Conservation (phyloP, 2,113 vertebrate genomes). For the Furnarius figulus region DNA sequence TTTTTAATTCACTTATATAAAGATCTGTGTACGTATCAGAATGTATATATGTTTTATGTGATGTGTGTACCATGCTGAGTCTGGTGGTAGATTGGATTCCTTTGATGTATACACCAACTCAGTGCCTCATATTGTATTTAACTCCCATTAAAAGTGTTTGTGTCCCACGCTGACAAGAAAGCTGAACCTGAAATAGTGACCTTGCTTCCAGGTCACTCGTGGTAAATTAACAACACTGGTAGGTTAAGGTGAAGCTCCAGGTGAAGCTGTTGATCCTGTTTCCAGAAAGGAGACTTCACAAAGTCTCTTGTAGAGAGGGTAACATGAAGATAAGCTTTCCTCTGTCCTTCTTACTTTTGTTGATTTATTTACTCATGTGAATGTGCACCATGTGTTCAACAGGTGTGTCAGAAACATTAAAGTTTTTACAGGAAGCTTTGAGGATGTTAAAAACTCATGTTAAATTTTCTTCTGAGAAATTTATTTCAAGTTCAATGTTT, state of each 20-base stretch:
- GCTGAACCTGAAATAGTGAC: neutral
- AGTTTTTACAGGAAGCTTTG: neutral
- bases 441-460: neutral
- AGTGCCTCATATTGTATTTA: neutral
- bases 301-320: neutral
- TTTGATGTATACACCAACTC: neutral
- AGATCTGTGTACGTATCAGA: fast-evolving
- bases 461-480: neutral
- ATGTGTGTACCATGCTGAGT: neutral
- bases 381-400: neutral
- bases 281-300: neutral
- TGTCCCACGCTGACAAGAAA: neutral
- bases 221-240: neutral
- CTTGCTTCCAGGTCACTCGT: neutral
- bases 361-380: neutral
- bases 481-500: neutral
- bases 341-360: neutral
- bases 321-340: neutral
- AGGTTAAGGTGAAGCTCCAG: neutral
- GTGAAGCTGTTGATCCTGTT: neutral
- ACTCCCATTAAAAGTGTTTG: neutral
- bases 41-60: neutral
- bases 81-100: neutral
- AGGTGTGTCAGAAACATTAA: neutral
- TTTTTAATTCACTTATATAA: neutral